Base-by-base conservation (phyloP, 2,888 invertebrate genomes). In the Hypena proboscidalis region DNA sequence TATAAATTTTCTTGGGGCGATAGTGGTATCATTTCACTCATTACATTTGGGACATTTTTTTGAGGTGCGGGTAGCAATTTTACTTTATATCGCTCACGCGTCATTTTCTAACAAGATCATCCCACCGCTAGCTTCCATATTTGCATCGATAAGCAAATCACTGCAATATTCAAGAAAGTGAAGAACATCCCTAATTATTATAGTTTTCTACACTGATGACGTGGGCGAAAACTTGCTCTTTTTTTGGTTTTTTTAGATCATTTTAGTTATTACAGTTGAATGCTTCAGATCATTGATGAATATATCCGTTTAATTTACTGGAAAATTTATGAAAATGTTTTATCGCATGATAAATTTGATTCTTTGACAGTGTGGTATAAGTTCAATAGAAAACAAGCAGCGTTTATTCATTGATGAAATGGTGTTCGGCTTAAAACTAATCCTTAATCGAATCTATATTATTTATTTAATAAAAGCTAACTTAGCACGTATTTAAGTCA, bases 171-270 rank as follows among this genome's bases (percentile, higher is more conserved):
- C 2, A 21, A n/a, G 11, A 30, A 13, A 38, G 21, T 27, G 22
- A 40, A 33, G 9, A 20, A 31, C 14, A 2, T 17, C 33, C 26
- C 15, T 31, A 2, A 25, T 34, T 4, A 19, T 19, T n/a, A 38
- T 26, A 26, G 3, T 10, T 22, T 20, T 26, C 21, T 3, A 42
- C 58, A 44, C n/a, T n/a, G n/a, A n/a, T 54, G 58, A 60, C 50
- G 56, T 36, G 59, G 35, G 40, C 57, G 56, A 67, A 58, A 40
- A 43, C 55, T 43, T 47, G 39, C 33, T 44, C 4, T 9, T 33
- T 13, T 23, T 9, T 19, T 26, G 3, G 4, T 3, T 9, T 26
- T 5, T 11, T 36, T 23, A 6, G 1, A 3, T 8, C 20, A 7
- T 3, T 31, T 23, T 5, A 3, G 8, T 8, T 5, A 20, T 23